Conservation (phyloP, 2,888 invertebrate species). For the Melanargia galathea region DNA sequence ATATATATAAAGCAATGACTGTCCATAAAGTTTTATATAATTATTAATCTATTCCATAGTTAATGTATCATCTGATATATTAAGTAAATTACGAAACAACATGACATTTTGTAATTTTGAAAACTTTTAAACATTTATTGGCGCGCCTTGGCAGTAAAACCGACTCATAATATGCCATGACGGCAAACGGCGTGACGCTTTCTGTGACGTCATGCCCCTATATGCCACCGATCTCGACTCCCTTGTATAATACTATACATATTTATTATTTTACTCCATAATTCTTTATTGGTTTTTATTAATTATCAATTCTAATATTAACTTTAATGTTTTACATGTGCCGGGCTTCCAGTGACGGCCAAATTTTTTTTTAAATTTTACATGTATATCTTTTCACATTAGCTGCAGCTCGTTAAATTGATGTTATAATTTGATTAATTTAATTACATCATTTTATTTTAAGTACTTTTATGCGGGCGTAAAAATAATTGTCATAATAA, state of each 20-base stretch:
- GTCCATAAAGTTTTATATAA: conserved; percentile 11
- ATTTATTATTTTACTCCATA: too few species aligned
- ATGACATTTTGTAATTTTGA: conserved; percentile 9
- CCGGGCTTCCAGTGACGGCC: too few species aligned
- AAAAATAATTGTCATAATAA: conserved; percentile 43
- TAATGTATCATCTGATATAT: neutral
- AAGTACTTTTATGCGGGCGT: conserved; percentile 48
- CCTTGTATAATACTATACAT: too few species aligned
- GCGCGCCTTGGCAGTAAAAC: too few species aligned
- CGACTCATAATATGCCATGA: too few species aligned
- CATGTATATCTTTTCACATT: conserved; percentile 43
- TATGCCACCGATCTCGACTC: too few species aligned
- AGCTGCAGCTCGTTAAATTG: conserved; percentile 52
- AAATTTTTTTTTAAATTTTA: conserved; percentile 23
- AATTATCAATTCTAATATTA: too few species aligned
- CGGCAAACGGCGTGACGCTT: too few species aligned
- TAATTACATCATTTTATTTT: conserved; percentile 37
- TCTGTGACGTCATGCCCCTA: too few species aligned
- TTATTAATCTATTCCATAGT: conserved; percentile 2
- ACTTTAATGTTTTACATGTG: too few species aligned
- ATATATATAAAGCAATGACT: conserved; percentile 17
- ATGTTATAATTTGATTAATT: conserved; percentile 51
- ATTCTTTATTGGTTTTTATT: too few species aligned
- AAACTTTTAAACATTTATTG: conserved; percentile 8
- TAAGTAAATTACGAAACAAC: neutral